Evolutionary conservation across 1,140 invertebrate genomes (phyloP).

Genomic region (Mylabris phalerata): DNA sequence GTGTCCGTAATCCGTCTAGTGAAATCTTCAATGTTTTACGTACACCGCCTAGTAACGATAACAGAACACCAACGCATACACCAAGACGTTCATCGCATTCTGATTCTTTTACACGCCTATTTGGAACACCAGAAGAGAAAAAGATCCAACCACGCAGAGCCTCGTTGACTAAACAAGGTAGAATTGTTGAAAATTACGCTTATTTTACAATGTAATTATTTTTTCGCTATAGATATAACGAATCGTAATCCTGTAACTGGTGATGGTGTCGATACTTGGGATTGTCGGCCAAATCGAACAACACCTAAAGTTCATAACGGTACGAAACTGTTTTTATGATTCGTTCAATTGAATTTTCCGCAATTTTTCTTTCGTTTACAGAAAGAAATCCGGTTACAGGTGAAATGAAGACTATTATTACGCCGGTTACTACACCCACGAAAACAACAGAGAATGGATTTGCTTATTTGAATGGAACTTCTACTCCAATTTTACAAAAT

Average conservation of each 20-base stretch:
- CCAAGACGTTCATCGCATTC: slow-evolving; percentile 25
- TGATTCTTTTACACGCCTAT: slow-evolving; percentile 36
- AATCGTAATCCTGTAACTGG: slow-evolving; percentile 52
- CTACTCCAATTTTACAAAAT: slow-evolving; percentile 14
- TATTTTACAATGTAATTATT: neutral
- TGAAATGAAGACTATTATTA: slow-evolving; percentile 35
- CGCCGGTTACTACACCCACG: slow-evolving; percentile 33
- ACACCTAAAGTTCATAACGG: slow-evolving; percentile 28
- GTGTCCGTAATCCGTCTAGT: slow-evolving; percentile 36
- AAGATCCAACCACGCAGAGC: slow-evolving; percentile 27
- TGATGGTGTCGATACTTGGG: slow-evolving; percentile 46
- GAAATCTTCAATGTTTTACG: slow-evolving; percentile 38
- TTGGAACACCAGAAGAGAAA: slow-evolving; percentile 27
- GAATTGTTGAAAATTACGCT: neutral
- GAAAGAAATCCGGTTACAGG: slow-evolving; percentile 41
- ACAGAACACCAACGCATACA: slow-evolving; percentile 20
- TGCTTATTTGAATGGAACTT: slow-evolving; percentile 20
- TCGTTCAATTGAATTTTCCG: neutral
- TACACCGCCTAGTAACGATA: slow-evolving; percentile 15
- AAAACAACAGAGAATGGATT: slow-evolving; percentile 30
- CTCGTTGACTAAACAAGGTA: slow-evolving; percentile 35
- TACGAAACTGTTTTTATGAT: slow-evolving; percentile 9
- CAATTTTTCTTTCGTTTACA: slow-evolving; percentile 22
- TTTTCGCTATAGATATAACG: slow-evolving; percentile 33
- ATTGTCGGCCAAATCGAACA: slow-evolving; percentile 24